Percentiles rank a stretch among this genome's conserved stretches.
Conservation (phyloP, 2,888 invertebrate species). For the Fragum fragum region DNA sequence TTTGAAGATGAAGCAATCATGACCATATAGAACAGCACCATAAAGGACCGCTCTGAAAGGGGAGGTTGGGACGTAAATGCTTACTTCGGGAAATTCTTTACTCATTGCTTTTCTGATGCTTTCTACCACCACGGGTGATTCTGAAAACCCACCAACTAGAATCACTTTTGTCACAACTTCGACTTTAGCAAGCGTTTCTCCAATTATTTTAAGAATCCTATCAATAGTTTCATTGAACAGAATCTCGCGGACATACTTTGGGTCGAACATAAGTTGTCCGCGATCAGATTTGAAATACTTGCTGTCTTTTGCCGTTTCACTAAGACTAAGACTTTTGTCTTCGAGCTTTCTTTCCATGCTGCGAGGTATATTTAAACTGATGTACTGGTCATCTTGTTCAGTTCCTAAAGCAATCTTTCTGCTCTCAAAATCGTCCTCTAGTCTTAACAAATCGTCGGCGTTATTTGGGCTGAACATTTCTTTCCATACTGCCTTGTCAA, state of each 20-base stretch:
- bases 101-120: neutral
- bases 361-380: neutral
- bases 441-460: slow-evolving; percentile 6
- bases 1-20: slow-evolving; percentile 27
- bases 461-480: slow-evolving; percentile 22
- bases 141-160: slow-evolving; percentile 37
- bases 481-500: slow-evolving; percentile 13
- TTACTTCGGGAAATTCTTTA: slow-evolving; percentile 14
- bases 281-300: neutral
- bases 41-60: slow-evolving; percentile 28
- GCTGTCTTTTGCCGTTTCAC: neutral
- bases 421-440: slow-evolving; percentile 45
- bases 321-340: neutral
- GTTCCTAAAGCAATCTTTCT: slow-evolving; percentile 39
- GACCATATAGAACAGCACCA: slow-evolving; percentile 38
- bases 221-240: slow-evolving; percentile 10
- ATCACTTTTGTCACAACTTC: slow-evolving; percentile 19
- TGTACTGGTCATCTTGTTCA: neutral
- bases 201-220: neutral
- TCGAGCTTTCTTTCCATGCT: neutral
- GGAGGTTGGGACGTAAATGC: slow-evolving; percentile 31
- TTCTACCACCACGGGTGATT: slow-evolving; percentile 28
- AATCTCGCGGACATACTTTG: slow-evolving; percentile 6
- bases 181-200: neutral
- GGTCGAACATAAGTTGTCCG: neutral